Evolutionary conservation across 2,113 vertebrate species (phyloP).

Genomic region (Furnarius figulus): DNA sequence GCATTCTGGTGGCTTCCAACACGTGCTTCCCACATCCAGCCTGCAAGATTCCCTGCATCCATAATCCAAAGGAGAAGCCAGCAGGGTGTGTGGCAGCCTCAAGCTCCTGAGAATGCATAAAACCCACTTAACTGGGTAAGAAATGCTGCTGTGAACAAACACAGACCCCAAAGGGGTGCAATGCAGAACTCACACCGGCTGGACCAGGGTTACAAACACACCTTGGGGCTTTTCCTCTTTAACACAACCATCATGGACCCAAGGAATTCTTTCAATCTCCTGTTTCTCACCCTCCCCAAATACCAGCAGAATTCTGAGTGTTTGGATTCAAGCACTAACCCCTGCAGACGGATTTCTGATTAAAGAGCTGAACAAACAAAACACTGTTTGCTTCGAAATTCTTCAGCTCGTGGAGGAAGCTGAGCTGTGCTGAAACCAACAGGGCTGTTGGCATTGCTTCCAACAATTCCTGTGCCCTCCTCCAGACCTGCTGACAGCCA

Average conservation of each 20-base stretch:
- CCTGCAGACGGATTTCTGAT: background rate
- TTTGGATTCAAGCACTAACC: background rate
- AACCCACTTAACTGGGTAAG: background rate
- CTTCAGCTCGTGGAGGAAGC: background rate
- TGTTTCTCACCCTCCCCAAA: background rate
- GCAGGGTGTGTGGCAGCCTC: background rate
- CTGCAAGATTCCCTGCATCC: background rate
- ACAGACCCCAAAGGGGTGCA: background rate
- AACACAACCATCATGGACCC: rapidly evolving
- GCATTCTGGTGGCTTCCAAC: background rate
- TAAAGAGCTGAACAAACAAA: slow-evolving; percentile 18
- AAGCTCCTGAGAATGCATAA: background rate
- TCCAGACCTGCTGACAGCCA: background rate
- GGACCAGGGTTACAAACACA: background rate
- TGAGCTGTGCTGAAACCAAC: background rate
- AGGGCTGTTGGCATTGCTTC: background rate
- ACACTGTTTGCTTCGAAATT: background rate
- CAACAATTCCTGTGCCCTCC: background rate
- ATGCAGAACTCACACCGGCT: background rate
- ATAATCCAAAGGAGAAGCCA: background rate
- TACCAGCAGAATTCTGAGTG: background rate
- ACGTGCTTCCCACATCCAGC: background rate
- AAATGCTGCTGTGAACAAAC: background rate
- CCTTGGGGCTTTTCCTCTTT: background rate
- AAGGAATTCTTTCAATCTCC: background rate